These are phyloP conservation scores for Oncorhynchus kisutch DNA, from an alignment of 2,113 vertebrate genomes.

Conservation along the genomic window DNA sequence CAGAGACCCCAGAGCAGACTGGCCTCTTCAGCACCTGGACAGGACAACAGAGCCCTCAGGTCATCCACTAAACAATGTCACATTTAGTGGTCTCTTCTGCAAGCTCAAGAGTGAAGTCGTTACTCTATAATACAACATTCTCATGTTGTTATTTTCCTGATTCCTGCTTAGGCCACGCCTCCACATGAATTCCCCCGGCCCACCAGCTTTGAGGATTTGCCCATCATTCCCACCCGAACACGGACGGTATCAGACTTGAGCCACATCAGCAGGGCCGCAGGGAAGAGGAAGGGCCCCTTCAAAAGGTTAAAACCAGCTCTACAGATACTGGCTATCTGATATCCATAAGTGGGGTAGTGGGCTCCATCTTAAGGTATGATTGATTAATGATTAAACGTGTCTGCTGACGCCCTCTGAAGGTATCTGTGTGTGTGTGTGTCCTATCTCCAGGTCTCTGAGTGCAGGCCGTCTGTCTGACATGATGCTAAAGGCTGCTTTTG, in stretches of 20 bases:
- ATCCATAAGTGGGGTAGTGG: too few species aligned
- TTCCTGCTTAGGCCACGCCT: neutral
- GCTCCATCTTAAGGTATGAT: too few species aligned
- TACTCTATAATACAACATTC: neutral
- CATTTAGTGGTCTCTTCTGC: conserved; percentile 30
- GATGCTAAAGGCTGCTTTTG: conserved; percentile 89
- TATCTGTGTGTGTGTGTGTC: conserved; percentile 33
- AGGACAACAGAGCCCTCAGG: conserved; percentile 46
- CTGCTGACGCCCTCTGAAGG: neutral
- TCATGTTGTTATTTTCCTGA: neutral
- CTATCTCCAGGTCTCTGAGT: conserved; percentile 86
- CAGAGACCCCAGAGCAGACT: conserved; percentile 70
- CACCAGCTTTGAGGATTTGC: conserved; percentile 76
- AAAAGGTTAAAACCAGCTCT: conserved; percentile 69
- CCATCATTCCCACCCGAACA: conserved; percentile 57
- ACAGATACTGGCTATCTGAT: neutral
- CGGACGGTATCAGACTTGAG: conserved; percentile 79
- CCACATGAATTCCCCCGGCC: neutral
- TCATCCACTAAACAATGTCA: conserved; percentile 25
- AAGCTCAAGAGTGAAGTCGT: neutral
- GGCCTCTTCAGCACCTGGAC: conserved; percentile 71
- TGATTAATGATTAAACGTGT: too few species aligned
- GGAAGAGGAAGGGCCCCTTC: conserved; percentile 75
- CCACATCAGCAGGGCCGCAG: conserved; percentile 59
- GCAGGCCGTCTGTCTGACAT: conserved; percentile 87